Evolutionary conservation across 2,113 vertebrate species (phyloP).

Genomic region (Eclectus roratus): DNA sequence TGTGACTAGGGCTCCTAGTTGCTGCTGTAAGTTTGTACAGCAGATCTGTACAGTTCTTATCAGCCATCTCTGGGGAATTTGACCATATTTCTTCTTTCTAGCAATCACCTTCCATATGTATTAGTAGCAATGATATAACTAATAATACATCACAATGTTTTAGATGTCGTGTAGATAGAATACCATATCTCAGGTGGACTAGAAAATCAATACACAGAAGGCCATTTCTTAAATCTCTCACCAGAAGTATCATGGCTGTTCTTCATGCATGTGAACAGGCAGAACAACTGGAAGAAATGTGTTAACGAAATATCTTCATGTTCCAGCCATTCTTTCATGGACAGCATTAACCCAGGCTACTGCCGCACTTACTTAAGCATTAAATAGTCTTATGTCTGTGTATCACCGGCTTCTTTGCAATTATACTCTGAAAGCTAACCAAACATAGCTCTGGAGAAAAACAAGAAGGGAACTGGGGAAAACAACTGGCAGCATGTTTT

Average conservation of each 20-base stretch:
- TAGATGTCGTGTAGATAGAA: neutral
- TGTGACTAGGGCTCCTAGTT: neutral
- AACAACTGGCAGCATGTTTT: neutral
- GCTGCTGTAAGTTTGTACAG: neutral
- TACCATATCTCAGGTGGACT: neutral
- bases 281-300: neutral
- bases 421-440: neutral
- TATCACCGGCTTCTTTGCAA: neutral
- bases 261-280: neutral
- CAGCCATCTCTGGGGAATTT: neutral
- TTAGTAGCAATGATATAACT: neutral
- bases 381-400: neutral
- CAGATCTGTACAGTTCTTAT: neutral
- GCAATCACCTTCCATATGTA: neutral
- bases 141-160: neutral
- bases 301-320: neutral
- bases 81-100: neutral
- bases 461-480: neutral
- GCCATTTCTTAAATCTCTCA: neutral
- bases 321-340: neutral
- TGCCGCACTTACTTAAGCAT: neutral
- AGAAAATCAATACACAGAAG: neutral
- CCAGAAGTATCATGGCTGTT: neutral
- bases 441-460: neutral
- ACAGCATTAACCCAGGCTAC: neutral